Percentiles rank a stretch among this genome's conserved stretches.
Evolutionary conservation across 2,113 vertebrate species (phyloP).

Genomic region (Crocuta crocuta): DNA sequence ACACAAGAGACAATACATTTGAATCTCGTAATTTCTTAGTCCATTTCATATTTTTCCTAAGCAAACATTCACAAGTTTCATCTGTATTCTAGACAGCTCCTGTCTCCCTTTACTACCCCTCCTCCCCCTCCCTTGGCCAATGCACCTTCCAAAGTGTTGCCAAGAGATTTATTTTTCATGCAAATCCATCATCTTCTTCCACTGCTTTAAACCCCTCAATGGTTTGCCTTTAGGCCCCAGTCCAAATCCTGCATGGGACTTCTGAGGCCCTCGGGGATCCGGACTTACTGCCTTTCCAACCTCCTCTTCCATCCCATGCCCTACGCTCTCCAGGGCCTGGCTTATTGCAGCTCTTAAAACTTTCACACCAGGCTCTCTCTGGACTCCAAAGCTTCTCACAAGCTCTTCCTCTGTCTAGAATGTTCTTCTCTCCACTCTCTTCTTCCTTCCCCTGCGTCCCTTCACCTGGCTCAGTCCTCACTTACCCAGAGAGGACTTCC

Average conservation of each 20-base stretch:
- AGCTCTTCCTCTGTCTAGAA: background rate
- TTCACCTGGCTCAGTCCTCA: background rate
- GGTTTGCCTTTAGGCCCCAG: constrained; percentile 24
- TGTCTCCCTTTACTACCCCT: background rate
- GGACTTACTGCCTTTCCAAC: background rate
- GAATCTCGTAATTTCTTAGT: constrained; percentile 51
- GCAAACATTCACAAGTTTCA: constrained; percentile 59
- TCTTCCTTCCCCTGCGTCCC: background rate
- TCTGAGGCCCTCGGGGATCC: background rate
- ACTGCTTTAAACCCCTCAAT: constrained; percentile 25
- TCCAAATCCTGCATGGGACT: constrained; percentile 58
- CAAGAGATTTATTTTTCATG: constrained; percentile 67
- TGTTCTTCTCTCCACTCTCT: background rate
- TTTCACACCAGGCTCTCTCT: background rate
- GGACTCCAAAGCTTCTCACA: background rate
- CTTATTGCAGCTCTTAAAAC: background rate
- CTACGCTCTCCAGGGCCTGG: background rate
- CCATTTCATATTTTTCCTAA: constrained; percentile 67
- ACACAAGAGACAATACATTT: constrained; percentile 27
- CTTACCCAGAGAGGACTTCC: background rate
- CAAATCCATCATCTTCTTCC: constrained; percentile 71
- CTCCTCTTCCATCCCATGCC: background rate
- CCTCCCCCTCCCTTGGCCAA: background rate
- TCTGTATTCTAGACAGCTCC: constrained; percentile 21
- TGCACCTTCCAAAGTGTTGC: constrained; percentile 50